Evolutionary conservation across 53 echinoderm and acorn worm species (phyloP), one percentile per base, ranked within the genome.

Genomic region (Mesocentrotus franciscanus): DNA sequence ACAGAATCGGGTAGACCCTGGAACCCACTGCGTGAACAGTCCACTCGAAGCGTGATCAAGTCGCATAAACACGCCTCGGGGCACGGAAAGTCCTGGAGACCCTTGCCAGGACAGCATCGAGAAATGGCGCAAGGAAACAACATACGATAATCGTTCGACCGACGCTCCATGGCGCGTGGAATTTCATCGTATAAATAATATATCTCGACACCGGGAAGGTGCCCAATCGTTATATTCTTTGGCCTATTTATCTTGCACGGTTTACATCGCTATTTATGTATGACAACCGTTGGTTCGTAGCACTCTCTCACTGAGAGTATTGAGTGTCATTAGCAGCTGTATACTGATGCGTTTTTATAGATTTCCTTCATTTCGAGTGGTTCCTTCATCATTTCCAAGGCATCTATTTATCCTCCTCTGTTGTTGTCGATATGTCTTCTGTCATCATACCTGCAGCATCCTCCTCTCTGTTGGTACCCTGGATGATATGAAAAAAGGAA

Each of bases 71-170:
- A 94, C 9, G 16, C 22, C 36, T 81, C 62, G 29, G 94, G 94
- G 13, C 94, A 94, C 17, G 94, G n/a, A 94, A 94, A 26, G 83
- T 32, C 84, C 64, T 94, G 15, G 94, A 94, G 33, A 84, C 39
- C 13, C 94, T 33, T 62, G 94, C 84, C 24, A 84, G 27, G 24
- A 61, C 84, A 33, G 14, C 36, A 6, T 83, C 33, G 30, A 83
- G 36, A 30, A 94, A 61, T 1, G 22, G 18, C 17, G 39, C 33
- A 33, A 94, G 59, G 84, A 35, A 83, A 35, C 58, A 36, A 49
- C 79, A 94, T 11, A 22, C 3, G 24, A 94, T 55, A 24, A 75
- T 10, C 64, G 68, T 64, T 68, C 92, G 39, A 15, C 92, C 68
- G 24, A 92, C 36, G 20, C 92, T 61, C 68, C 62, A 68, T 81